A percentile compares a stretch with the other conserved stretches of the same genome.
These are phyloP conservation scores for Lota lota DNA, from an alignment of 2,113 vertebrate species.

Conservation along the genomic window DNA sequence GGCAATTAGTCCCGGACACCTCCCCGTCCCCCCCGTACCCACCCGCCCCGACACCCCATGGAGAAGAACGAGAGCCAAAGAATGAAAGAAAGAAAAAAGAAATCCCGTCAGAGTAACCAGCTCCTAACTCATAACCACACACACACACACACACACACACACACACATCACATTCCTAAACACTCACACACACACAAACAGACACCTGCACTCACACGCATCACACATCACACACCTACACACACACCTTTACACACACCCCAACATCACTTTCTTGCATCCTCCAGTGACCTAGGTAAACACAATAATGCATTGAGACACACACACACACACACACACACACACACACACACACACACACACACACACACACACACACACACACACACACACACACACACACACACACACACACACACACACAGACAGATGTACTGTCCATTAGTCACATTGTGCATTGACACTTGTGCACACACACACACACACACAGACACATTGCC, in stretches of 20 bases:
- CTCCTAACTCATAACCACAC: conserved; percentile 34
- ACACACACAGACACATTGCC: neutral
- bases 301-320: conserved; percentile 57
- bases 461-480: too few relatives aligned
- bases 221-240: conserved; percentile 8
- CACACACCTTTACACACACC: neutral
- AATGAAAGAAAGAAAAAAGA: conserved; percentile 32
- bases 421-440: neutral
- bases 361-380: neutral
- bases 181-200: too few relatives aligned
- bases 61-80: conserved; percentile 39
- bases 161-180: too few relatives aligned
- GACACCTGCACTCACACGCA: too few relatives aligned
- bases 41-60: conserved; percentile 25
- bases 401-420: neutral
- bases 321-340: conserved; percentile 6
- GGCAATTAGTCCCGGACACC: conserved; percentile 74
- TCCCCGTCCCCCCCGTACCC: neutral
- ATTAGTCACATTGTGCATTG: too few relatives aligned
- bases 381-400: neutral
- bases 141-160: neutral
- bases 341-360: neutral
- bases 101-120: too few relatives aligned
- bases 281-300: conserved; percentile 40
- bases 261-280: neutral